Evolutionary conservation across 2,797 vertebrate genomes (phyloP), one percentile per base, ranked within the genome.

Genomic region (Sciurus carolinensis): DNA sequence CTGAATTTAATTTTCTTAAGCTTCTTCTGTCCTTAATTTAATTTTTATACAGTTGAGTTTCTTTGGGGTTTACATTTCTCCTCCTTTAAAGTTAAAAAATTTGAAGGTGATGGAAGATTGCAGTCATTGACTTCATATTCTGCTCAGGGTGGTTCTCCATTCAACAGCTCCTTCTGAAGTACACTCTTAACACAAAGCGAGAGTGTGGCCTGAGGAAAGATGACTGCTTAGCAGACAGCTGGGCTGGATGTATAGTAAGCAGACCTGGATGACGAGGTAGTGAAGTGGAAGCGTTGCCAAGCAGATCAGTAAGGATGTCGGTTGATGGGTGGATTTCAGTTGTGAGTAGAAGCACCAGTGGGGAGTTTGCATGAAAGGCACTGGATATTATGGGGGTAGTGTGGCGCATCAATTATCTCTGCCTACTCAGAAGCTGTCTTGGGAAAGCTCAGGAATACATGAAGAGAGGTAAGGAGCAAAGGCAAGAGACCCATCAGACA

Each of bases 1-100:
- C 30, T 88, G 69, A 86, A 22, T 69, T 81, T 52, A 75, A 64
- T 93, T 76, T 89, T 91, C 36, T 71, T 71, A 81, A 89, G 20
- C 3, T 91, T 89, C 33, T 39, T 75, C 18, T 42, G n/a, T 17
- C 62, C 26, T 42, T 67, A 44, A 22, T 73, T 69, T 39, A 83
- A 62, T 3, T 20, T 77, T 67, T 67, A 17, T 84, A 39, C 3
- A 62, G 39, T 72, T 64, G 47, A 9, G 5, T 80, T 83, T 91
- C 18, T 80, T 54, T 44, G 18, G 13, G 22, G 14, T 71, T 88
- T 44, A 30, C 54, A 75, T 93, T 87, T 77, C 11, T 91, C 28
- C 57, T 62, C 44, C 17, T 92, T 85, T 80, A 47, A 76, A 54
- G 20, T 72, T 50, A 50, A 66, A 9, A 22, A 28, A 7, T n/a